These are phyloP conservation scores for Emmelina monodactyla DNA, from an alignment of 2,888 invertebrate species.

Conservation along the genomic window DNA sequence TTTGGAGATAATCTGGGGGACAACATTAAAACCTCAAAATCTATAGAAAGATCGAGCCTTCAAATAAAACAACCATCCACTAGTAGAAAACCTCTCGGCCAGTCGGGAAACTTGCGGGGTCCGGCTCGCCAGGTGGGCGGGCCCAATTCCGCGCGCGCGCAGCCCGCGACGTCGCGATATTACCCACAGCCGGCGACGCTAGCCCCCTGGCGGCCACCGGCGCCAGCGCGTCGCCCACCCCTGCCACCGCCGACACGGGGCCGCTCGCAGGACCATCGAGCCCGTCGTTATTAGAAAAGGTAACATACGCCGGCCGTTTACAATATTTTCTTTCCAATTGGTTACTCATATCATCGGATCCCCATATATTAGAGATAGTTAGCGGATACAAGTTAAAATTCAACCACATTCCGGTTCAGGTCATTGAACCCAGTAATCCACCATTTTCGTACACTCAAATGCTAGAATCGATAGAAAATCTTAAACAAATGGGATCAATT, in stretches of 20 bases:
- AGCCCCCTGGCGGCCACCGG: neutral
- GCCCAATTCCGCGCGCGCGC: conserved; percentile 2
- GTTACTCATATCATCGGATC: neutral
- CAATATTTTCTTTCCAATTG: conserved; percentile 1
- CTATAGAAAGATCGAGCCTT: conserved; percentile 2
- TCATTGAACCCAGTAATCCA: conserved; percentile 1
- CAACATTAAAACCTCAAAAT: conserved; percentile 2
- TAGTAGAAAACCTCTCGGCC: neutral
- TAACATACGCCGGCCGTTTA: neutral
- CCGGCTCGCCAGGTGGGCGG: conserved; percentile 1
- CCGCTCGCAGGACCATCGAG: neutral
- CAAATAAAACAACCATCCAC: neutral
- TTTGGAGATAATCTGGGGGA: conserved; percentile 3
- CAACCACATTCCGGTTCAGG: neutral
- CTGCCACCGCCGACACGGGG: neutral
- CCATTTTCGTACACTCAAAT: conserved; percentile 1
- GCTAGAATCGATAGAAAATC: neutral
- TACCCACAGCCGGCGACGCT: conserved; percentile 1
- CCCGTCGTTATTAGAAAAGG: neutral
- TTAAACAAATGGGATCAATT: neutral
- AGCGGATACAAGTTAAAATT: conserved; percentile 1
- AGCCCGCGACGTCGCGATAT: neutral
- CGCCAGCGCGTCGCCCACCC: neutral
- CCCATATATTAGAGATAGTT: conserved; percentile 1
- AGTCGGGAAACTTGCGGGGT: conserved; percentile 1